Base-by-base conservation (phyloP, 1,140 invertebrate genomes). In the Ceratina calcarata region DNA sequence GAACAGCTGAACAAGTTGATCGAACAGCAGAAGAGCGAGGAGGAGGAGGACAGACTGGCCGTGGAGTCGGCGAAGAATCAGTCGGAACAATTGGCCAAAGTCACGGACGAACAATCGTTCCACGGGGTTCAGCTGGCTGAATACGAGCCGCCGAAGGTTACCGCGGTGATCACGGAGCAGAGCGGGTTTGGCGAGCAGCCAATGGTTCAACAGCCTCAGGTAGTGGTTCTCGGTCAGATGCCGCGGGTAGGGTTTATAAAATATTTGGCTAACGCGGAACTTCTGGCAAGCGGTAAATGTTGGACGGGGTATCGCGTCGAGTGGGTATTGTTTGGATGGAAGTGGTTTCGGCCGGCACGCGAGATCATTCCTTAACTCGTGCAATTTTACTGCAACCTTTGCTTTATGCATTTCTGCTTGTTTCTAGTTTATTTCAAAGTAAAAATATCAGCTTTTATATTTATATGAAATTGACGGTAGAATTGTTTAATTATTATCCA, bases 21-120 rank as follows among this genome's bases (percentile, higher is more conserved):
- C 18, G 65, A 89, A 62, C 78, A 89, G 37, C 84, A 86, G 20
- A 85, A 91, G 27, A 89, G 90, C 24, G 81, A 88, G 64, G 71
- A 88, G 12, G 83, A 87, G 8, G 78, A 88, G 53, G 60, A 75
- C 0, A 79, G 80, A 20, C 15, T 77, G 7, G 72, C 81, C 0
- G 67, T 51, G 2, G 82, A 85, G 2, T 58, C 62, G 0, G 82
- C 49, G 65, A 85, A 71, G 24, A 85, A 80, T 61, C 86, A 86
- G 1, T 74, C 73, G 8, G 71, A 79, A 12, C 61, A 81, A 15
- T 49, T 83, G 27, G 55, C 51, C 0, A 85, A 77, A 61, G 61
- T 61, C 13, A 32, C 78, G 20, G 55, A 80, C 4, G 73, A 84
- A 0, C 73, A 58, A 22, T 58, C 20, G 15, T 74, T 69, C 1